phyloP scores from a whole-genome alignment of 2,797 vertebrate genomes.

The Poliocrania exsul region DNA sequence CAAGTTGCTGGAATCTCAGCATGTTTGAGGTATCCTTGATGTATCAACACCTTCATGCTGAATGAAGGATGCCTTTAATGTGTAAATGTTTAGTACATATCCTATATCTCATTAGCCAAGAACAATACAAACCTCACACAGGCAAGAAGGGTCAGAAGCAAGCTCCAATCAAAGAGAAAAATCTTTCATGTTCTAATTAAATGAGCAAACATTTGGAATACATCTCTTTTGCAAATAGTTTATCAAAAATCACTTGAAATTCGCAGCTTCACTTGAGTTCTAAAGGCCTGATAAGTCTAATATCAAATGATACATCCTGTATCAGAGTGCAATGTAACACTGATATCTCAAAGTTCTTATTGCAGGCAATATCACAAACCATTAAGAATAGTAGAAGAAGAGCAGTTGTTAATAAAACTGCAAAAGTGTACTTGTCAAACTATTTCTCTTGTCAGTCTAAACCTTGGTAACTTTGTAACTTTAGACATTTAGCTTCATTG shows the following conservation, averaged over 20 bases:
- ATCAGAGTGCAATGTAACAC: not conserved
- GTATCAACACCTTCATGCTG: slow-evolving; percentile 90
- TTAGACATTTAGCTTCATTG: not conserved
- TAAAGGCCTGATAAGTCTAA: not conserved
- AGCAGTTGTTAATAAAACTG: not conserved
- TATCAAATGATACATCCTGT: not conserved
- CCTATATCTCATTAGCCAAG: slow-evolving; percentile 87
- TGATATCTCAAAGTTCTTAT: slow-evolving; percentile 6
- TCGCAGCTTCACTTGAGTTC: not conserved
- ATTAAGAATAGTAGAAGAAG: not conserved
- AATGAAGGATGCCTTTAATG: slow-evolving; percentile 86
- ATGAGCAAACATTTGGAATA: slow-evolving; percentile 43
- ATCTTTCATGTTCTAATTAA: slow-evolving; percentile 69
- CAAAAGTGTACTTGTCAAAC: not conserved
- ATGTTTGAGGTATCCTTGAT: slow-evolving; percentile 92
- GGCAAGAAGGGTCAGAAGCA: slow-evolving; percentile 49
- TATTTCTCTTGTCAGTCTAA: not conserved
- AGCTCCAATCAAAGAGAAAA: slow-evolving; percentile 49
- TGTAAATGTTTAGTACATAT: slow-evolving; percentile 84
- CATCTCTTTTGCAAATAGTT: slow-evolving; percentile 1
- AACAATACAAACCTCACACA: slow-evolving; percentile 70
- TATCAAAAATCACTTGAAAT: slow-evolving; percentile 37
- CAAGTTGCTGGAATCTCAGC: slow-evolving; percentile 87
- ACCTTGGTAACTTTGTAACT: not conserved
- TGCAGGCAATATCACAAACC: not conserved